These are phyloP conservation scores for Ammospiza maritima DNA, from an alignment of 2,797 vertebrate genomes.

Conservation along the genomic window DNA sequence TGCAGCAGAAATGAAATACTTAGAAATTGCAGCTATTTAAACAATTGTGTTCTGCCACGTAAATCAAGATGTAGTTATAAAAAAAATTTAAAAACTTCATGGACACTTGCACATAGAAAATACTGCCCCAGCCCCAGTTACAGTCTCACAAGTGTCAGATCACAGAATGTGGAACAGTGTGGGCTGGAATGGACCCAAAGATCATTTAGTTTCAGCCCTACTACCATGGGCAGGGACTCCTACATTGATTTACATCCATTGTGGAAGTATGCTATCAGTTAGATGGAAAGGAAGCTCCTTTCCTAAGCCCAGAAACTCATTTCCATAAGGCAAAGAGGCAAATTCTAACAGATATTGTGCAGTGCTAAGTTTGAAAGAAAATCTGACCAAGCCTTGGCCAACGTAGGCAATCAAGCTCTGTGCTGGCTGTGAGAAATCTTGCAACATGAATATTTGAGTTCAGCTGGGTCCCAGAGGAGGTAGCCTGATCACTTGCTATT, in stretches of 20 bases:
- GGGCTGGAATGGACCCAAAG: background rate
- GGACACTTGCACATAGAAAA: background rate
- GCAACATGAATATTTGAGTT: background rate
- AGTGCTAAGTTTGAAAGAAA: background rate
- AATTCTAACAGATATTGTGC: background rate
- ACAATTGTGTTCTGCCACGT: background rate
- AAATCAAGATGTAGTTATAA: background rate
- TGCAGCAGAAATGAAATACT: background rate
- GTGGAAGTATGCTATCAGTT: background rate
- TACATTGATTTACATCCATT: no score
- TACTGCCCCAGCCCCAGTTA: no score
- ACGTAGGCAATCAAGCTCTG: accelerated
- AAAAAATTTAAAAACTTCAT: background rate
- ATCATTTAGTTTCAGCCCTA: background rate
- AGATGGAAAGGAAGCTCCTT: background rate
- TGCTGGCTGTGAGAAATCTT: background rate
- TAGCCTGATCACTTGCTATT: background rate
- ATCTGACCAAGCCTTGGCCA: background rate
- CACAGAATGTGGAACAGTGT: background rate
- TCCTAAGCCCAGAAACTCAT: background rate
- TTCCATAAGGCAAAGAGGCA: background rate
- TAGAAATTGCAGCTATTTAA: background rate
- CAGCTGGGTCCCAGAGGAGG: background rate
- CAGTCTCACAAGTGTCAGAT: background rate
- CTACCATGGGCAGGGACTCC: background rate